Base-by-base conservation (phyloP, 2,888 invertebrate species). In the Protophormia terraenovae region DNA sequence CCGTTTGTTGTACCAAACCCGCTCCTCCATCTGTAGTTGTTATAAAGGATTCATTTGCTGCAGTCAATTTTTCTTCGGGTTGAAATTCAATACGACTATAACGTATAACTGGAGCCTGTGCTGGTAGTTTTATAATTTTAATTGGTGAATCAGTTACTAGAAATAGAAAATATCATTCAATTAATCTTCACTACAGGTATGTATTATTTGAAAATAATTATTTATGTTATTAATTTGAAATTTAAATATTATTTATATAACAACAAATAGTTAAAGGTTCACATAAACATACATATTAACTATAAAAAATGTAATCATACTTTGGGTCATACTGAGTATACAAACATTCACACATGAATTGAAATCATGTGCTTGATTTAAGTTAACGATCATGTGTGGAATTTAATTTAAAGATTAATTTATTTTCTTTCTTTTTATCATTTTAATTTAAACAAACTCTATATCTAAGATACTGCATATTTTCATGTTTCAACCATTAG, bases 51-150 rank as follows among this genome's bases (percentile, higher is more conserved):
- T 69, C 60, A 38, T 82, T 71, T 69, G 24, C 32, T 69, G 78
- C 24, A 14, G 32, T 7, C n/a, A 29, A 7, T 47, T 78, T 71
- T 16, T 75, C 78, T 41, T 75, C 82, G 4, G 82, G 69, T 71
- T 85, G 62, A 19, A 78, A 10, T 41, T 85, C 83, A 45, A 83
- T 86, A 2, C 87, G 87, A 38, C 83, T 87, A 58, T 90, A 91
- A 35, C 90, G 91, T 82, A 91, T 91, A 38, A 91, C 87, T 16
- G 91, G 90, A 73, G 91, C 90, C 86, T 91, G 90, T 0, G 89
- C 90, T 16, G 91, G 91, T 84, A 91, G 72, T 71, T 90, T 90
- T 73, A 91, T 91, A 41, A 91, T 89, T 89, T 91, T 91, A 22
- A 91, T 91, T 62, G 91, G 91, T 6, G 91, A 91, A 82, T 91